These are phyloP conservation scores for Falco rusticolus DNA, from an alignment of 2,797 vertebrate genomes.

Conservation along the genomic window DNA sequence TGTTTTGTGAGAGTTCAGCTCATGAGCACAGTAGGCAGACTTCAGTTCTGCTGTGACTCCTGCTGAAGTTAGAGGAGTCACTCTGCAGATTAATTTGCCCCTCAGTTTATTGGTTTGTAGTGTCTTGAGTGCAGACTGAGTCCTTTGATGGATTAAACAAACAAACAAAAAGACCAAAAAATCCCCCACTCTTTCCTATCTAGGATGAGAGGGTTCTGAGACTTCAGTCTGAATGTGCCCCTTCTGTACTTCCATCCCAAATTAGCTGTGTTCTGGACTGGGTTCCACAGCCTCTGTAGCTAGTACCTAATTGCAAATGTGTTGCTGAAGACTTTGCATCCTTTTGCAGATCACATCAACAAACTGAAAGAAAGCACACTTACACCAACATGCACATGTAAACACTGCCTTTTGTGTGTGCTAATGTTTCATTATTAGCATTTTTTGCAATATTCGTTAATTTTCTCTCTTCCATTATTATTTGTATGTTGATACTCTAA, in stretches of 20 bases:
- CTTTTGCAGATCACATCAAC: neutral
- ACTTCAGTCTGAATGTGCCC: neutral
- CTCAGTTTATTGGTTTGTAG: neutral
- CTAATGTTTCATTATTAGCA: neutral
- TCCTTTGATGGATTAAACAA: neutral
- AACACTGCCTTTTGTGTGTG: neutral
- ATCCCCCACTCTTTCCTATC: neutral
- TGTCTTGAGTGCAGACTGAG: neutral
- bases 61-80: neutral
- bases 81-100: neutral
- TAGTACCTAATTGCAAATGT: neutral
- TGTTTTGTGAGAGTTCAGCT: neutral
- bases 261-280: neutral
- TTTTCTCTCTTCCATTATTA: neutral
- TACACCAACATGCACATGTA: neutral
- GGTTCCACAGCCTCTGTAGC: neutral
- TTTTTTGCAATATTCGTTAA: neutral
- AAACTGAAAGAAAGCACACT: neutral
- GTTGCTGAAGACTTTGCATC: neutral
- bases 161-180: neutral
- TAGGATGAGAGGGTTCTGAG: neutral
- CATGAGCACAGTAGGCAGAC: neutral
- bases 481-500: neutral
- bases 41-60: neutral
- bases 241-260: neutral